phyloP scores from a whole-genome alignment of 2,113 vertebrate species.

The Ciconia maguari region DNA sequence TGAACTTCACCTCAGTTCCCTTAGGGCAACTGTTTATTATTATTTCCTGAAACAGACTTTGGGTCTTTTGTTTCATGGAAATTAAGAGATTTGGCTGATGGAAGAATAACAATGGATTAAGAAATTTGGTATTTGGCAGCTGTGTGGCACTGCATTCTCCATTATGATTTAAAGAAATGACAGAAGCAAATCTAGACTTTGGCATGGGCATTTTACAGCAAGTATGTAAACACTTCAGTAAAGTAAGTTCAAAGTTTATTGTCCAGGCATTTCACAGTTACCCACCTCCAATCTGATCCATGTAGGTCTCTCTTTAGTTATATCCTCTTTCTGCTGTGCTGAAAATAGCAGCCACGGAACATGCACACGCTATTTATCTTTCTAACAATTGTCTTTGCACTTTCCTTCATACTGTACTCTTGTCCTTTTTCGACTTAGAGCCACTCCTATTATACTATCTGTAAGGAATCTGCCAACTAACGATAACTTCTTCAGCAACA shows the following conservation, averaged over 20 bases:
- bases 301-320: neutral
- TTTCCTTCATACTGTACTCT: neutral
- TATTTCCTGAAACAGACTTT: neutral
- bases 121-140: neutral
- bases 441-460: neutral
- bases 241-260: neutral
- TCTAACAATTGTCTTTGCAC: slow-evolving; percentile 41
- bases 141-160: neutral
- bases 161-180: neutral
- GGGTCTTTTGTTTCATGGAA: neutral
- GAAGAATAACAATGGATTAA: neutral
- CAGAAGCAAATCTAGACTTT: neutral
- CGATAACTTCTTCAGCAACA: neutral
- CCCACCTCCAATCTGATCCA: neutral
- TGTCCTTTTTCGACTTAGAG: neutral
- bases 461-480: neutral
- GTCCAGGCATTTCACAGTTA: neutral
- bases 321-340: neutral
- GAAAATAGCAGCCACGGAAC: neutral
- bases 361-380: slow-evolving; percentile 7
- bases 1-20: neutral
- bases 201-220: neutral
- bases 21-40: neutral
- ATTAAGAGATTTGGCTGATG: neutral
- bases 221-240: neutral